Percentiles rank a stretch among this genome's conserved stretches.
Conservation (phyloP, 2,888 invertebrate genomes). For the Spodoptera picta region DNA sequence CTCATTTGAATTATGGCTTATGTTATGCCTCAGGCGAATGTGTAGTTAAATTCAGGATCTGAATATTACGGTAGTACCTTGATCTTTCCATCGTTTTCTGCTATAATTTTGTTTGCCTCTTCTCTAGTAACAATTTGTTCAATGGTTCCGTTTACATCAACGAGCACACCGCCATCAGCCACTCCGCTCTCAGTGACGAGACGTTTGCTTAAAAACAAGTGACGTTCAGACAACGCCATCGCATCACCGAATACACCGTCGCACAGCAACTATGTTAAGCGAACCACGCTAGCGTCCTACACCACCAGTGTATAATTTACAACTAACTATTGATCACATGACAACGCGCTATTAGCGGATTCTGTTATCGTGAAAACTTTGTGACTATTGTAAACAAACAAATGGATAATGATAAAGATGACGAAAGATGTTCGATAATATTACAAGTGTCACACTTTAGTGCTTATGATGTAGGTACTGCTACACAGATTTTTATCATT, state of each 20-base stretch:
- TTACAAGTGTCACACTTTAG: conserved; percentile 10
- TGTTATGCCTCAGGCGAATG: neutral
- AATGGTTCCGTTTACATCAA: conserved; percentile 89
- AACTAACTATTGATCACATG: conserved; percentile 59
- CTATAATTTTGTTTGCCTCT: conserved; percentile 81
- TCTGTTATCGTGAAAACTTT: conserved; percentile 46
- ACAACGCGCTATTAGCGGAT: conserved; percentile 41
- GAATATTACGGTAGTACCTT: conserved; percentile 74
- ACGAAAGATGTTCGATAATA: conserved; percentile 38
- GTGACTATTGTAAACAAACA: conserved; percentile 58
- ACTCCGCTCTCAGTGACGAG: conserved; percentile 87
- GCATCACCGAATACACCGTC: conserved; percentile 52
- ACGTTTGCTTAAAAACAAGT: conserved; percentile 82
- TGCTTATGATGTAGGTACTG: neutral
- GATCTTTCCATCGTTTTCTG: conserved; percentile 83
- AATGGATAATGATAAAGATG: conserved; percentile 46
- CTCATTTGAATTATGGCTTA: conserved; percentile 7
- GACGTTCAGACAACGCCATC: conserved; percentile 68
- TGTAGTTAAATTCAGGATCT: conserved; percentile 3
- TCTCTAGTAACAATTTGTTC: conserved; percentile 82
- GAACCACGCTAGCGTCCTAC: conserved; percentile 57
- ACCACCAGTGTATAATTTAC: conserved; percentile 51
- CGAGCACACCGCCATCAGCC: conserved; percentile 89
- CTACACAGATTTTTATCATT: neutral
- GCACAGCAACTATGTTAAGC: conserved; percentile 33